Evolutionary conservation across 2,888 invertebrate species (phyloP).

Genomic region (Sesia apiformis): DNA sequence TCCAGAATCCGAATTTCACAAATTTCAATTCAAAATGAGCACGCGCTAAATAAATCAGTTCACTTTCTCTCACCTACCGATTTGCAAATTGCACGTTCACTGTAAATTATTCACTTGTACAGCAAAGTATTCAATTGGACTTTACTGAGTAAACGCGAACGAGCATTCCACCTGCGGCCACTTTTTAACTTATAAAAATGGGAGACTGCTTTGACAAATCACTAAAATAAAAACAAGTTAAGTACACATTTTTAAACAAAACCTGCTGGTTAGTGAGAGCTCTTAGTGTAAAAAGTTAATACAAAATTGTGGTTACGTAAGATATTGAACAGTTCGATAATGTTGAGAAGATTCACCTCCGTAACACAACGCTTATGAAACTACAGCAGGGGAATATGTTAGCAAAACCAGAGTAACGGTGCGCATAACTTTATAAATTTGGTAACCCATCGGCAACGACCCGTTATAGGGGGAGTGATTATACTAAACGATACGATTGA

Average conservation of each 20-base stretch:
- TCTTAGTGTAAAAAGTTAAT: no score
- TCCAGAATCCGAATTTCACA: slow-evolving; percentile 42
- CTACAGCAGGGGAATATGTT: background rate
- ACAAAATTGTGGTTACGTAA: no score
- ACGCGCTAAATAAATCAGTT: slow-evolving; percentile 40
- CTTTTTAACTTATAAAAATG: no score
- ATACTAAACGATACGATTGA: slow-evolving; percentile 9
- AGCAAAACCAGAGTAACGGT: slow-evolving; percentile 4
- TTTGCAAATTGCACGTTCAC: slow-evolving; percentile 26
- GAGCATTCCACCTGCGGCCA: background rate
- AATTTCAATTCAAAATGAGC: slow-evolving; percentile 34
- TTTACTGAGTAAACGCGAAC: background rate
- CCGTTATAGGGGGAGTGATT: slow-evolving; percentile 4
- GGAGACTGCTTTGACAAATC: no score
- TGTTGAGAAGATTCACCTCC: no score
- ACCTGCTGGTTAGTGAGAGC: no score
- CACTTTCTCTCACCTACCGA: slow-evolving; percentile 43
- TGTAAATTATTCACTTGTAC: slow-evolving; percentile 23
- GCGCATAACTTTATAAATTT: slow-evolving; percentile 5
- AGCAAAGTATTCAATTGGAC: background rate
- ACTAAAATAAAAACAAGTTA: no score
- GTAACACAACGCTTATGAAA: background rate
- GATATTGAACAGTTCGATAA: no score
- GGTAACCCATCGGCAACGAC: slow-evolving; percentile 3
- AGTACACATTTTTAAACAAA: no score